Evolutionary conservation across 2,797 vertebrate species (phyloP).

Genomic region (Premnoplex brunnescens): DNA sequence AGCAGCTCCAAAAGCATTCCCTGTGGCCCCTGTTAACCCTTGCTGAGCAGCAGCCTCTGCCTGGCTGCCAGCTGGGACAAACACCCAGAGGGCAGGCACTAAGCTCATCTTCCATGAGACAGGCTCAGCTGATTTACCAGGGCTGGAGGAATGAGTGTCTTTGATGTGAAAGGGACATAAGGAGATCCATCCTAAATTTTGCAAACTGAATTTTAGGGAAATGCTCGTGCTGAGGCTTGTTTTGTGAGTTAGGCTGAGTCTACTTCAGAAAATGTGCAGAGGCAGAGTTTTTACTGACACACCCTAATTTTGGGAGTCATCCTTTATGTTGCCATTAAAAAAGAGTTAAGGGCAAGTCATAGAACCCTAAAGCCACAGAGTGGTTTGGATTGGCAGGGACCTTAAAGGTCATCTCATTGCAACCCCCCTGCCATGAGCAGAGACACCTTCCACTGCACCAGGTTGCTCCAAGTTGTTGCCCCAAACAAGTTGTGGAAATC

Average conservation of each 20-base stretch:
- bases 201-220: neutral
- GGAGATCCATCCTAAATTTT: neutral
- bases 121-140: neutral
- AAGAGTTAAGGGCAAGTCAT: neutral
- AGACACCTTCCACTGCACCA: neutral
- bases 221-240: neutral
- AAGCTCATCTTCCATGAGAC: accelerated
- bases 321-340: neutral
- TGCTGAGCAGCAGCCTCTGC: neutral
- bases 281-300: neutral
- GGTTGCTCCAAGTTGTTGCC: neutral
- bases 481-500: neutral
- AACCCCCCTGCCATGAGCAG: neutral
- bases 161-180: neutral
- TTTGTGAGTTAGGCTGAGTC: neutral
- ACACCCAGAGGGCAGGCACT: neutral
- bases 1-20: neutral
- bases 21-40: neutral
- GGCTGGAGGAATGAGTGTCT: neutral
- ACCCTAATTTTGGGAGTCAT: neutral
- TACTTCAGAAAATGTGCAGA: neutral
- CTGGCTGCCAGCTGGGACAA: neutral
- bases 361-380: neutral
- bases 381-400: neutral
- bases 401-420: neutral